Conservation (phyloP, 2,888 invertebrate genomes). For the Perizoma flavofasciatum region DNA sequence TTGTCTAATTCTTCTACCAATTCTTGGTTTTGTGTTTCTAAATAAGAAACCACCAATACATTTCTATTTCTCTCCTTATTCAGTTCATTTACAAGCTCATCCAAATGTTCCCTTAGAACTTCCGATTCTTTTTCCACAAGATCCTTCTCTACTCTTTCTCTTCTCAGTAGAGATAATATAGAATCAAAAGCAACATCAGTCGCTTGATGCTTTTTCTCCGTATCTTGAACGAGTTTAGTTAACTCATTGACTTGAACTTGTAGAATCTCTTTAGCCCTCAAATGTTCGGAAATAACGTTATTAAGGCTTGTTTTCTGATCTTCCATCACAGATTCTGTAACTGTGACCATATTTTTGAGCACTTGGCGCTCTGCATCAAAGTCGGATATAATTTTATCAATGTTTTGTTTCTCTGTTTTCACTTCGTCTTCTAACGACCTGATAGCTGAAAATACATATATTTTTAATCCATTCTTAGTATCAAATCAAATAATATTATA, state of each 20-base stretch:
- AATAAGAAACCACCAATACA: conserved; percentile 32
- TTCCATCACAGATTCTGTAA: conserved; percentile 68
- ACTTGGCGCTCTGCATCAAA: conserved; percentile 64
- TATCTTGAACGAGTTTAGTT: conserved; percentile 31
- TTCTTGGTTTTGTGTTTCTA: conserved; percentile 42
- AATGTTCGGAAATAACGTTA: conserved; percentile 51
- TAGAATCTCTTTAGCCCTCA: conserved; percentile 48
- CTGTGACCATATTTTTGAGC: conserved; percentile 65
- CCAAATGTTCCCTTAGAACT: conserved; percentile 32
- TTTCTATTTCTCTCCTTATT: conserved; percentile 30
- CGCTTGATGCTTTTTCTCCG: conserved; percentile 43
- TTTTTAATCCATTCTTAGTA: too few relatives aligned
- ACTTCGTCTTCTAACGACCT: conserved; percentile 54
- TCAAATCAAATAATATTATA: too few relatives aligned
- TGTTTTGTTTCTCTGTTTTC: conserved; percentile 52
- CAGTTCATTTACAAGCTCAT: conserved; percentile 40
- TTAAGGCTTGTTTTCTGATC: conserved; percentile 57
- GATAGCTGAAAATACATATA: conserved; percentile 24
- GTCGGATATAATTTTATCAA: conserved; percentile 58
- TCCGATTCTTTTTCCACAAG: conserved; percentile 38
- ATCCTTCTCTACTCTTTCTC: conserved; percentile 39
- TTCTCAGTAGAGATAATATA: conserved; percentile 35
- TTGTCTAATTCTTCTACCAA: conserved; percentile 38
- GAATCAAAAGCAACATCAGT: conserved; percentile 44
- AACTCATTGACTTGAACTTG: conserved; percentile 47